Conservation (phyloP, 1,140 invertebrate genomes). For the Pantala flavescens region DNA sequence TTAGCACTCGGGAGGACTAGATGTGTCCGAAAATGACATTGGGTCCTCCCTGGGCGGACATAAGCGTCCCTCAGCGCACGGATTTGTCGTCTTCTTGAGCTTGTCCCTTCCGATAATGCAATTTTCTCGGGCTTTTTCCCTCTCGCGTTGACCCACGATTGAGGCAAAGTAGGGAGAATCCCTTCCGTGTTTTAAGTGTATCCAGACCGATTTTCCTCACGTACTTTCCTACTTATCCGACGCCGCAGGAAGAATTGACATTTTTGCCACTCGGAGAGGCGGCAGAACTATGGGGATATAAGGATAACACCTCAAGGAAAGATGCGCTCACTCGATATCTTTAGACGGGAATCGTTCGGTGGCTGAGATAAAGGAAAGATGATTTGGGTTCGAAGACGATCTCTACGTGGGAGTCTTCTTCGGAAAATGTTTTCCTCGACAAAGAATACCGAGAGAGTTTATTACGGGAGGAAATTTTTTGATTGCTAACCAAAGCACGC, state of each 20-base stretch:
- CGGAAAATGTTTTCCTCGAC: too few species aligned
- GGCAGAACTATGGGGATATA: too few species aligned
- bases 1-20: neutral
- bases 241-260: neutral
- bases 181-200: neutral
- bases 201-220: neutral
- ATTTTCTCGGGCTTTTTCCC: neutral
- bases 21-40: neutral
- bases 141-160: neutral
- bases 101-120: constrained; percentile 5
- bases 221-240: neutral
- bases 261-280: neutral
- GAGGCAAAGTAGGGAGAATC: neutral
- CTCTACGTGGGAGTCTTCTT: too few species aligned
- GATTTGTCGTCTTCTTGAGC: neutral
- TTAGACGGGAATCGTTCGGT: too few species aligned
- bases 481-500: too few species aligned
- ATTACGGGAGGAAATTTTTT: too few species aligned
- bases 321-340: too few species aligned
- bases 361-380: too few species aligned
- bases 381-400: too few species aligned
- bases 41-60: neutral
- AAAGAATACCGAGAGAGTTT: too few species aligned
- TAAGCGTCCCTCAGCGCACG: neutral
- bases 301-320: too few species aligned